These are phyloP conservation scores for Ceratina calcarata DNA, from an alignment of 1,140 invertebrate genomes.

Conservation along the genomic window DNA sequence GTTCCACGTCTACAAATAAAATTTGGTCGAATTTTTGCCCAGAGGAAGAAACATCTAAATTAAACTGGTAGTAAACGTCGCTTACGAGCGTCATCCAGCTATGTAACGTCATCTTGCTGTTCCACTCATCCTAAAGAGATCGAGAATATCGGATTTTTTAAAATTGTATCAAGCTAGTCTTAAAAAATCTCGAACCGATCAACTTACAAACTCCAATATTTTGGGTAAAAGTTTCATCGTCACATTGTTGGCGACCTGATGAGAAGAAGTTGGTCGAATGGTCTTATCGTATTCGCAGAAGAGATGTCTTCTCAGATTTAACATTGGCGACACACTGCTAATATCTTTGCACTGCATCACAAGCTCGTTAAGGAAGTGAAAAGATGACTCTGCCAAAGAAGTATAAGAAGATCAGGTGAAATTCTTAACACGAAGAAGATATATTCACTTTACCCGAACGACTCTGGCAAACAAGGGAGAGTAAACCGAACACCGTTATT, in stretches of 20 bases:
- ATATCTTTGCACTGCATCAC: constrained; percentile 64
- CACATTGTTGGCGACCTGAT: constrained; percentile 75
- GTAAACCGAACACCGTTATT: constrained; percentile 30
- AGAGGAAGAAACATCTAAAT: not conserved
- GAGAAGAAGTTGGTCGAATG: constrained; percentile 75
- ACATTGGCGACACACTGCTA: constrained; percentile 45
- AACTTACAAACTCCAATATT: constrained; percentile 82
- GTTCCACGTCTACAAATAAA: constrained; percentile 73
- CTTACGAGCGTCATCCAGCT: constrained; percentile 70
- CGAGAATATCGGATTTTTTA: not conserved
- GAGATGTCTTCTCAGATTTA: constrained; percentile 76
- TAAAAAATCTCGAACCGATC: too few species aligned
- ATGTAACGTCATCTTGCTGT: constrained; percentile 64
- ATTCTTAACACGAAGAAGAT: too few species aligned
- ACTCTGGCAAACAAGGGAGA: constrained; percentile 20
- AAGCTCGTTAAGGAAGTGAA: not conserved
- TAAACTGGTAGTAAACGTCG: constrained; percentile 16
- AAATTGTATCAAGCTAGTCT: too few species aligned
- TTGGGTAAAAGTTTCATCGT: constrained; percentile 78
- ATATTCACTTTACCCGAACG: constrained; percentile 41
- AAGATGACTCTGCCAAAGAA: constrained; percentile 7
- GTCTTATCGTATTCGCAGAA: constrained; percentile 80
- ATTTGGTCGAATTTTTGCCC: constrained; percentile 13
- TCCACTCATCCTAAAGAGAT: constrained; percentile 59
- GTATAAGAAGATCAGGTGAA: not conserved